phyloP scores from a whole-genome alignment of 2,113 vertebrate species.

The Ornithorhynchus anatinus region DNA sequence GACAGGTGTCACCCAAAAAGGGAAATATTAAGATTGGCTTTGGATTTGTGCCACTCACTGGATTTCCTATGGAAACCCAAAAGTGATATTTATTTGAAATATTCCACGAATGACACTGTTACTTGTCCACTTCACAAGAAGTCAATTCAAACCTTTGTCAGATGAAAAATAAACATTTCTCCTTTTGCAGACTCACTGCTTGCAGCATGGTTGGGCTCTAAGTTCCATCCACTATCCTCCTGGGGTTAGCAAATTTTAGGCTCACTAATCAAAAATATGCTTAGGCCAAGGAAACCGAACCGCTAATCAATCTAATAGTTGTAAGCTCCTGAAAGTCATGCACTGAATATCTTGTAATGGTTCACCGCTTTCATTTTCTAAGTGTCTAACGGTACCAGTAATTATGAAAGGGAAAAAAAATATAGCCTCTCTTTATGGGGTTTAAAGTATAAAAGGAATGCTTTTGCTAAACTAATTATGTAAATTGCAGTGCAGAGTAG shows the following conservation, averaged over 20 bases:
- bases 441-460: constrained; percentile 5
- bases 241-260: neutral
- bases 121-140: neutral
- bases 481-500: constrained; percentile 6
- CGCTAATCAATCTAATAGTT: neutral
- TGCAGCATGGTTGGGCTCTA: neutral
- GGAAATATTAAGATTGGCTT: neutral
- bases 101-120: neutral
- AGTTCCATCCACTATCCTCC: rapidly evolving
- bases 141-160: constrained; percentile 23
- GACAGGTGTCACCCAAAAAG: neutral
- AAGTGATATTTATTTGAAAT: neutral
- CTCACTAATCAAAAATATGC: neutral
- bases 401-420: constrained; percentile 18
- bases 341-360: neutral
- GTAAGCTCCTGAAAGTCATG: constrained; percentile 6
- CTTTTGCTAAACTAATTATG: constrained; percentile 15
- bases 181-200: constrained; percentile 4
- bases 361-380: neutral
- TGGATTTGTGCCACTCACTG: neutral
- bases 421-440: neutral
- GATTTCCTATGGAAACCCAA: constrained; percentile 7
- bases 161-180: constrained; percentile 3
- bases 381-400: constrained; percentile 26
- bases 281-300: neutral